phyloP scores from a whole-genome alignment of 2,113 vertebrate species.

The Nothoprocta perdicaria region DNA sequence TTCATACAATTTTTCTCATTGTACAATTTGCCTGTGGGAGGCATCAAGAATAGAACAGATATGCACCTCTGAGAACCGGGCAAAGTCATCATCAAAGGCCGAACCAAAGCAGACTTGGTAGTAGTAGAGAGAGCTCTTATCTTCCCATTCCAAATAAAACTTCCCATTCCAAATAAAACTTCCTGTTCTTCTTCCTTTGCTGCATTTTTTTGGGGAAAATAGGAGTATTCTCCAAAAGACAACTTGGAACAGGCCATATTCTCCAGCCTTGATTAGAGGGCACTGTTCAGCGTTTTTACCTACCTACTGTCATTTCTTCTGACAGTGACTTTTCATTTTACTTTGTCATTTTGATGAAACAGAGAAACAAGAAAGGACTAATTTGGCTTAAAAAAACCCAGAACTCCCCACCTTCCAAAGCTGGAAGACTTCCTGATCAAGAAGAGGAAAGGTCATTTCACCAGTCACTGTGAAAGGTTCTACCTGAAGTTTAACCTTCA shows the following conservation, averaged over 20 bases:
- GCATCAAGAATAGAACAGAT: background rate
- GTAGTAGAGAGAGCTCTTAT: background rate
- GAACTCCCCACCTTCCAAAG: background rate
- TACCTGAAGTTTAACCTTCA: background rate
- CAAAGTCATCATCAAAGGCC: background rate
- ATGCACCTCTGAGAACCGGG: background rate
- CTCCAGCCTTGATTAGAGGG: background rate
- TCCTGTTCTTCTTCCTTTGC: background rate
- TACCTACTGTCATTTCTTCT: background rate
- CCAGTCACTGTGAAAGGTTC: background rate
- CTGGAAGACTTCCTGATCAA: background rate
- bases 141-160: background rate
- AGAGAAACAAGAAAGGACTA: background rate
- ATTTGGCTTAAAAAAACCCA: background rate
- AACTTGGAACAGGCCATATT: background rate
- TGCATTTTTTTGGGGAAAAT: rapidly evolving
- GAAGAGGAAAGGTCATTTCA: background rate
- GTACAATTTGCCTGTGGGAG: background rate
- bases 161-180: background rate
- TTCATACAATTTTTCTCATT: background rate
- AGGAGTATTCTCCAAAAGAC: background rate
- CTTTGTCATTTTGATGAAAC: background rate
- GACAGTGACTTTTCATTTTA: rapidly evolving
- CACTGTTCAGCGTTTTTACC: background rate
- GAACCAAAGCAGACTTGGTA: background rate